phyloP scores from a whole-genome alignment of 2,113 vertebrate species.

The Pluvianellus socialis region DNA sequence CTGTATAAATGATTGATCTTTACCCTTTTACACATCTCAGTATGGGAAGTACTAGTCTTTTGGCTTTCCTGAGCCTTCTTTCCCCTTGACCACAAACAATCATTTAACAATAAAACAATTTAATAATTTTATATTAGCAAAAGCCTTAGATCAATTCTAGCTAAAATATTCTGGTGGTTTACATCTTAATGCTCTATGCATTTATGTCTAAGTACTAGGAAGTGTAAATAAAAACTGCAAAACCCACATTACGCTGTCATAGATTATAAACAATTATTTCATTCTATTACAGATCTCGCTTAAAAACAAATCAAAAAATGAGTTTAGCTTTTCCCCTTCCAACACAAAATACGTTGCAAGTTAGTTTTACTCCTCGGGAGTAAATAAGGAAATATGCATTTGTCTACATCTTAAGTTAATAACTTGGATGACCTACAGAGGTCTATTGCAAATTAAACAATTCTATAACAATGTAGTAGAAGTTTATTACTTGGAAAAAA shows the following conservation, averaged over 20 bases:
- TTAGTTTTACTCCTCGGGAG: neutral
- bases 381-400: neutral
- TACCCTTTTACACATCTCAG: neutral
- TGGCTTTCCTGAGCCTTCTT: neutral
- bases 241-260: neutral
- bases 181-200: neutral
- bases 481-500: neutral
- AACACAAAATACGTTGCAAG: neutral
- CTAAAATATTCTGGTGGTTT: neutral
- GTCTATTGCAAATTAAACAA: neutral
- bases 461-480: neutral
- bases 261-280: neutral
- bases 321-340: neutral
- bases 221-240: neutral
- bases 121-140: neutral
- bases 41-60: neutral
- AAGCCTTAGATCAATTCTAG: neutral
- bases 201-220: neutral
- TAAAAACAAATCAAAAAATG: neutral
- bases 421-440: neutral
- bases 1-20: neutral
- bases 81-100: neutral
- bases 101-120: neutral
- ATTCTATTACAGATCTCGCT: neutral
- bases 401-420: neutral